phyloP scores from a whole-genome alignment of 1,140 invertebrate genomes.

The Hydropsyche tenuis region DNA sequence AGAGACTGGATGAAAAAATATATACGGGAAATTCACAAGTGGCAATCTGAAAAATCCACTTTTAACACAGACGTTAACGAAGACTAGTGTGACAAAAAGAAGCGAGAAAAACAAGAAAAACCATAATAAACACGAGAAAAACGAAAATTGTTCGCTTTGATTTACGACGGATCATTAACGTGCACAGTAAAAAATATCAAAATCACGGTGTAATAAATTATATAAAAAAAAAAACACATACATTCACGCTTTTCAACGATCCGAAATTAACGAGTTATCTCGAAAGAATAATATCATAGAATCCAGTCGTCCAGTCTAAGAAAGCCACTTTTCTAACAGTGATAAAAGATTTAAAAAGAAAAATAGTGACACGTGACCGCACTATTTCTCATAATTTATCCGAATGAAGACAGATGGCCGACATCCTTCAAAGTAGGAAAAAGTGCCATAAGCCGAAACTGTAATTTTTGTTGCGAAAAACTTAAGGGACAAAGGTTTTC shows the following conservation, averaged over 20 bases:
- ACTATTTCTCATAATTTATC: conserved; percentile 42
- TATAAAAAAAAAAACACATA: too few relatives aligned
- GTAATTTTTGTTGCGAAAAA: conserved; percentile 28
- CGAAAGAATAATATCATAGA: background rate
- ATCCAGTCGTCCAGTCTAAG: background rate
- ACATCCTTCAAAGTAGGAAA: conserved; percentile 38
- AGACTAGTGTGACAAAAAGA: background rate
- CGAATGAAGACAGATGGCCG: conserved; percentile 40
- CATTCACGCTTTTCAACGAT: too few relatives aligned
- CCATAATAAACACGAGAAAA: too few relatives aligned
- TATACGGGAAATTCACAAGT: conserved; percentile 40
- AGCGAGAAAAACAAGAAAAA: conserved; percentile 9
- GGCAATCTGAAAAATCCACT: conserved; percentile 43
- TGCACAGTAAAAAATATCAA: too few relatives aligned
- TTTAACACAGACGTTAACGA: conserved; percentile 10
- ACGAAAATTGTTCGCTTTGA: too few relatives aligned
- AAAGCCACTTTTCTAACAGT: background rate
- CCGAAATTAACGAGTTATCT: too few relatives aligned
- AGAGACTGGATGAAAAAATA: too few relatives aligned
- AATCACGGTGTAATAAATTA: too few relatives aligned
- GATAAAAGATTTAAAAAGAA: conserved; percentile 42
- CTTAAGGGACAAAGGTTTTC: conserved; percentile 21
- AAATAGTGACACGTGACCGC: conserved; percentile 40
- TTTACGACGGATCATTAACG: too few relatives aligned
- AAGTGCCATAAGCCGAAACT: conserved; percentile 31